Percentiles rank a stretch among this genome's conserved stretches.
Conservation (phyloP, 2,113 vertebrate species). For the Catharus bicknelli region DNA sequence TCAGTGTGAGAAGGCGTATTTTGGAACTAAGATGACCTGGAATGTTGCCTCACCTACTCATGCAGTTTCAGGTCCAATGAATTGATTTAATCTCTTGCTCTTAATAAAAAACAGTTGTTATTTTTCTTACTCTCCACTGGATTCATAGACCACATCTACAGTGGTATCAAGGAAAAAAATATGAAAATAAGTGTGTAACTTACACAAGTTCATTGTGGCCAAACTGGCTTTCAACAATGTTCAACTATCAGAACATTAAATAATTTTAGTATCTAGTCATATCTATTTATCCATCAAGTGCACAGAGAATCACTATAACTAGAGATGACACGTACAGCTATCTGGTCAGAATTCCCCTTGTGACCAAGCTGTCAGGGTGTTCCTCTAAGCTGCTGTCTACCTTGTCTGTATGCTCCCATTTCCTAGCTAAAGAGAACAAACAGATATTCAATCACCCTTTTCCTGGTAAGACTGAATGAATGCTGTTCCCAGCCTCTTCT, state of each 20-base stretch:
- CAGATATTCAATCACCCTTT: background rate
- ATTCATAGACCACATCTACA: conserved; percentile 32
- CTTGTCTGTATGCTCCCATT: background rate
- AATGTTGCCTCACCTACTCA: conserved; percentile 67
- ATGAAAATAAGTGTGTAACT: background rate
- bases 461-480: background rate
- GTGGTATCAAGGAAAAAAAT: conserved; percentile 18
- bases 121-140: conserved; percentile 51
- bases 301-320: background rate
- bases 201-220: background rate
- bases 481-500: background rate
- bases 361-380: background rate
- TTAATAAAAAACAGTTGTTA: conserved; percentile 68
- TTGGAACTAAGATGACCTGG: conserved; percentile 62
- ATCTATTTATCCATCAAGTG: background rate
- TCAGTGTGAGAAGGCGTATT: conserved; percentile 61
- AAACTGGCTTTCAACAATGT: background rate
- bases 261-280: background rate
- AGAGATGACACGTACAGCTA: background rate
- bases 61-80: conserved; percentile 65
- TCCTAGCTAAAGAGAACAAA: background rate
- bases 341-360: background rate
- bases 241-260: background rate
- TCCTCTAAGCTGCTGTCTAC: background rate
- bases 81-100: conserved; percentile 62